Evolutionary conservation across 2,888 invertebrate species (phyloP), one percentile per base, ranked within the genome.

Genomic region (Napeogenes sylphis): DNA sequence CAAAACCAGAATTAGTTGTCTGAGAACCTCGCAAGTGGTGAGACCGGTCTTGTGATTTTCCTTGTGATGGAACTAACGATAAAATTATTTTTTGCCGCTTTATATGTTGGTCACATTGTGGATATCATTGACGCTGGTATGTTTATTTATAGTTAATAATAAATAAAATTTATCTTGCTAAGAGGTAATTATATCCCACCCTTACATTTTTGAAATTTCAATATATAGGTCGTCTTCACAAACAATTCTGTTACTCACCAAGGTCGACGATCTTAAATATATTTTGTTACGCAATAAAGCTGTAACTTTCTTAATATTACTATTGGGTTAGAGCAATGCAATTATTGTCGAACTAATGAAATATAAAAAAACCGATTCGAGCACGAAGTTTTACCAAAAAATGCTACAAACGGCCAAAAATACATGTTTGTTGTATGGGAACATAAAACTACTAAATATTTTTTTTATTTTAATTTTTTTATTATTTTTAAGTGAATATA

Each of bases 41-140:
- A 55, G 64, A 65, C 65, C 35, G 51, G 62, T 62, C 55, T 57
- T n/a, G 38, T 54, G 47, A 42, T 65, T 65, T 56, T 62, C 65
- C 62, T 62, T 47, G 10, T 55, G 21, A 64, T 62, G 64, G 56
- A 65, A 55, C n/a, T 58, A 35, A 33, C 59, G 30, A 21, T 60
- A 12, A 57, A 38, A 58, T n/a, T 53, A 53, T 45, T 58, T 53
- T 21, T 45, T 47, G 14, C 56, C 33, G 51, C 38, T 13, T 35
- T 65, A 32, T 62, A 45, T 21, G 8, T 65, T 30, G 14, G 62
- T 30, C 55, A 55, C 58, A 1, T 63, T 2, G n/a, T 59, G 21
- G 56, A 62, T 33, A 21, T 46, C 30, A 45, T 59, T 56, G 61
- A 63, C 56, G 56, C 62, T 55, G 61, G 67, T 67, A 10, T 56